phyloP scores from a whole-genome alignment of 92 coral and sea anemone species.

The Palythoa heliodiscus region DNA sequence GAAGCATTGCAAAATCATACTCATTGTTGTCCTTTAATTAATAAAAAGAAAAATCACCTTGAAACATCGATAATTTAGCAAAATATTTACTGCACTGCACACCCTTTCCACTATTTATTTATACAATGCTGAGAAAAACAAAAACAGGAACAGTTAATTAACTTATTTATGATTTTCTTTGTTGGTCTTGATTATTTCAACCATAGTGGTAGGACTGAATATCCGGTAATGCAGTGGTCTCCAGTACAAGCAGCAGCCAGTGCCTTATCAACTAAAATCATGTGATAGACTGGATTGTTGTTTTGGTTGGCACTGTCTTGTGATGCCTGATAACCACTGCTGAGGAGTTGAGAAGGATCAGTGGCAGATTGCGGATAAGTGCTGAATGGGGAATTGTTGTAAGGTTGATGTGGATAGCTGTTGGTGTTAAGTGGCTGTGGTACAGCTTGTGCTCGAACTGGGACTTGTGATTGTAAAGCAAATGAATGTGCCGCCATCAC shows the following conservation, averaged over 20 bases:
- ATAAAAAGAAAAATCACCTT: not conserved
- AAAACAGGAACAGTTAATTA: too few species aligned
- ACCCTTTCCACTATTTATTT: not conserved
- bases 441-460: constrained; percentile 4
- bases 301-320: constrained; percentile 21
- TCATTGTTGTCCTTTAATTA: not conserved
- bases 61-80: not conserved
- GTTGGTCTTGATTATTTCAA: not conserved
- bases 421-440: not conserved
- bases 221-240: constrained; percentile 3
- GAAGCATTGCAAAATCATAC: too few species aligned
- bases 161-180: too few species aligned
- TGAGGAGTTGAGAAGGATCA: not conserved
- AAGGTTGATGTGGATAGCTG: constrained; percentile 15
- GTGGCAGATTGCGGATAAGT: constrained; percentile 9
- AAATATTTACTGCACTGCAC: constrained; percentile 1
- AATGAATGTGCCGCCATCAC: not conserved
- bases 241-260: constrained; percentile 9
- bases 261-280: constrained; percentile 1
- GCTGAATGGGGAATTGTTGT: not conserved
- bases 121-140: not conserved
- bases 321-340: constrained; percentile 8
- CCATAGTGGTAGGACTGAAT: constrained; percentile 3
- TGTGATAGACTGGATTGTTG: not conserved
- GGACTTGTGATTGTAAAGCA: constrained; percentile 1